These are phyloP conservation scores for Xenops minutus DNA, from an alignment of 2,797 vertebrate genomes.

Conservation along the genomic window DNA sequence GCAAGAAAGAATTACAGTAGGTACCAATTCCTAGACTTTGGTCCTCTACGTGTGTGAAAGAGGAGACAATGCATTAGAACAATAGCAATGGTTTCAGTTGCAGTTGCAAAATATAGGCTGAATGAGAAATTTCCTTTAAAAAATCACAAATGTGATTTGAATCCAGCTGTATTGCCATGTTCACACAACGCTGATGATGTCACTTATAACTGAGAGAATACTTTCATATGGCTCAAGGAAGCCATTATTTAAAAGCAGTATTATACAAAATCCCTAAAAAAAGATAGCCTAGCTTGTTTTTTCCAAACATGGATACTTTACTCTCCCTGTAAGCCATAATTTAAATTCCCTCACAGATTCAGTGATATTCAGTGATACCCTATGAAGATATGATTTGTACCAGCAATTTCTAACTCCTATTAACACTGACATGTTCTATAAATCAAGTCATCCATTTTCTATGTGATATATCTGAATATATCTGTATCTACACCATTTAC, in stretches of 20 bases:
- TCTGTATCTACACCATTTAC: background rate
- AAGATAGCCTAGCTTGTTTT: background rate
- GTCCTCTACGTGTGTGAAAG: background rate
- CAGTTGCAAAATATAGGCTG: background rate
- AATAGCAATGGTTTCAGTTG: background rate
- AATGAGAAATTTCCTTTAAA: background rate
- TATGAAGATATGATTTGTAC: background rate
- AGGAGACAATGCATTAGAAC: background rate
- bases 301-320: background rate
- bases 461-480: background rate
- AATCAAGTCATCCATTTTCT: background rate
- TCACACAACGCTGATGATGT: background rate
- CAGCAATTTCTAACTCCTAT: background rate
- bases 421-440: background rate
- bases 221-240: background rate
- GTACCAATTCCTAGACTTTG: background rate
- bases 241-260: background rate
- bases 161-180: background rate
- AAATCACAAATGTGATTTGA: background rate
- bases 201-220: background rate
- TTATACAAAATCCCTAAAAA: background rate
- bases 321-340: background rate
- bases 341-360: background rate
- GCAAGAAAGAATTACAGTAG: background rate
- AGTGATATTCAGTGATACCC: background rate